Percentiles rank a stretch among this genome's conserved stretches.
phyloP scores from a whole-genome alignment of 2,797 vertebrate species.

The Pipistrellus nathusii region DNA sequence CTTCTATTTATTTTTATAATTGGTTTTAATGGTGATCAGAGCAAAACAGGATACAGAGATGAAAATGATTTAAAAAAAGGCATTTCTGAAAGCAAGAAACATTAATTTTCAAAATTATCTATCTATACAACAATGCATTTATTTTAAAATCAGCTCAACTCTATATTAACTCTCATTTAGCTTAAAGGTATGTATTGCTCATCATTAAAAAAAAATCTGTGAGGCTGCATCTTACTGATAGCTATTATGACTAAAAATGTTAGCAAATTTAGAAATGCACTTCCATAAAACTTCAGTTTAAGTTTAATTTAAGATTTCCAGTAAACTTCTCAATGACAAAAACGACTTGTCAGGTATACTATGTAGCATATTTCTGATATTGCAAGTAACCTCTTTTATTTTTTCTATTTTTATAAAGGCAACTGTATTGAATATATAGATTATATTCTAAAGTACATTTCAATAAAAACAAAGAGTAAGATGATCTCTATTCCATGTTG shows the following conservation, averaged over 20 bases:
- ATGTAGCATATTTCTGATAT: neutral
- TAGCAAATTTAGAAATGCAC: slow-evolving; percentile 60
- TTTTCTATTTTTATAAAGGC: slow-evolving; percentile 7
- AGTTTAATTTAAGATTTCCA: neutral
- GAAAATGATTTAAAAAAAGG: neutral
- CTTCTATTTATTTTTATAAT: neutral
- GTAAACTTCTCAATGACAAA: neutral
- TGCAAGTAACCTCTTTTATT: neutral
- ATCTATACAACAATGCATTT: neutral
- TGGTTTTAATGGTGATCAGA: neutral
- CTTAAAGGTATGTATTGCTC: slow-evolving; percentile 10
- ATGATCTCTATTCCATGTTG: neutral
- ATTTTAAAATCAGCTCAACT: neutral
- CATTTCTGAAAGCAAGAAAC: neutral
- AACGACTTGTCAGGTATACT: neutral
- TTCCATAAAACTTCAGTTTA: slow-evolving; percentile 8
- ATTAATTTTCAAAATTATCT: neutral
- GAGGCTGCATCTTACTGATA: neutral
- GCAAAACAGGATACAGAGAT: neutral
- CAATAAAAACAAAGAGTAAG: neutral
- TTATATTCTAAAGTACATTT: neutral
- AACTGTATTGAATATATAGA: neutral
- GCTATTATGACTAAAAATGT: slow-evolving; percentile 56
- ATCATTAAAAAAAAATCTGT: neutral
- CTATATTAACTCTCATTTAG: neutral